Conservation (phyloP, 2,888 invertebrate species). For the Dynastes tityus region DNA sequence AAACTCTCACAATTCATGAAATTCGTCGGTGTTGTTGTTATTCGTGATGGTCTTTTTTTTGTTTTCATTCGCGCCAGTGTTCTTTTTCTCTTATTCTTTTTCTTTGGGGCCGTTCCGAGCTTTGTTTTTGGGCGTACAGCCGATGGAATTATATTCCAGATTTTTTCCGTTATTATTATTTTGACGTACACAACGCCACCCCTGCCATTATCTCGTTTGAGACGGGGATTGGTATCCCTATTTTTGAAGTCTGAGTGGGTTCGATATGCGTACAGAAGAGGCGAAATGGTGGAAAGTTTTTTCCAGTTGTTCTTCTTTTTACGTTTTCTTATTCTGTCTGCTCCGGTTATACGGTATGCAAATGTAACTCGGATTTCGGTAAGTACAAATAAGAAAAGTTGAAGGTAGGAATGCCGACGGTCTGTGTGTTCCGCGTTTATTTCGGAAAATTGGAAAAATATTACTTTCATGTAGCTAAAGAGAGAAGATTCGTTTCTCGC, state of each 20-base stretch:
- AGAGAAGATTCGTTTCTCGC: neutral
- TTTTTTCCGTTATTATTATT: slow-evolving; percentile 22
- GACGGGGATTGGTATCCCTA: neutral
- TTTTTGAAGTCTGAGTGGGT: neutral
- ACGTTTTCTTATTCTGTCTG: neutral
- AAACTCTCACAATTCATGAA: slow-evolving; percentile 18
- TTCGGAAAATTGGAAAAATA: slow-evolving; percentile 19
- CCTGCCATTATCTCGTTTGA: neutral
- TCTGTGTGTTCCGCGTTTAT: slow-evolving; percentile 11
- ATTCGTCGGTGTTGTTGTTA: slow-evolving; percentile 7
- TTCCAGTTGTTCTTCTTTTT: neutral
- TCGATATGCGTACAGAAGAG: neutral
- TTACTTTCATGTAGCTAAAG: slow-evolving; percentile 12
- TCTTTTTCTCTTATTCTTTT: neutral
- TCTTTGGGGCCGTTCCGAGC: neutral
- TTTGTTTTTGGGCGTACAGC: slow-evolving; percentile 5
- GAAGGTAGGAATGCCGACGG: neutral
- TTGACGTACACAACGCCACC: neutral
- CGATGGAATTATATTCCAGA: slow-evolving; percentile 20
- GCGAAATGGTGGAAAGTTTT: slow-evolving; percentile 1
- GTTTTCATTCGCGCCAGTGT: neutral
- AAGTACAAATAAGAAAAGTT: slow-evolving; percentile 26
- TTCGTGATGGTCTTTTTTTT: too few relatives aligned
- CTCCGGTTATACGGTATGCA: slow-evolving; percentile 11
- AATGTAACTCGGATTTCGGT: slow-evolving; percentile 15